phyloP scores from a whole-genome alignment of 2,797 vertebrate species.

The Sebastes iracundus region DNA sequence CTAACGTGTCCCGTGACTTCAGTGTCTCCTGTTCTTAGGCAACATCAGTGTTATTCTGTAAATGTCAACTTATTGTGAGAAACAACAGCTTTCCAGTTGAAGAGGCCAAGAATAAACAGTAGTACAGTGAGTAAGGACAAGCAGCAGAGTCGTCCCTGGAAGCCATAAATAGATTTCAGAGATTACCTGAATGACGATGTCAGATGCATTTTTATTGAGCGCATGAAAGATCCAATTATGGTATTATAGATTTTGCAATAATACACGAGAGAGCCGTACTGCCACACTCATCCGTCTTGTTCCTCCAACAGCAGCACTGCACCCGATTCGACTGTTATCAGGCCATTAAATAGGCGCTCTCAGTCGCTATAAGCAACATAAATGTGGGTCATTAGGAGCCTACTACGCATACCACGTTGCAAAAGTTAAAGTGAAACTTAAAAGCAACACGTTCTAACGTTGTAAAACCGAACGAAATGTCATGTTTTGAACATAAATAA shows the following conservation, averaged over 20 bases:
- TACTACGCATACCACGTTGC: no score
- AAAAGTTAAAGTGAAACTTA: no score
- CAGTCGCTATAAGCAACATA: no score
- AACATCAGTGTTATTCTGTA: slow-evolving; percentile 22
- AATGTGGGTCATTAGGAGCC: no score
- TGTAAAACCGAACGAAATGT: no score
- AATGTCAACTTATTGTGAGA: slow-evolving; percentile 33
- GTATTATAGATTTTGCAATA: slow-evolving; percentile 54
- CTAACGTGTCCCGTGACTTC: slow-evolving; percentile 31
- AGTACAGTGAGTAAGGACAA: not conserved
- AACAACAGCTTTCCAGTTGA: slow-evolving; percentile 51
- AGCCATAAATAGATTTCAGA: slow-evolving; percentile 28
- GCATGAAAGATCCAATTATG: not conserved
- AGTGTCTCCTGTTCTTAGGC: slow-evolving; percentile 10
- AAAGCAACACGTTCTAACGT: no score
- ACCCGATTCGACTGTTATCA: no score
- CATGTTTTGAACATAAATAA: no score
- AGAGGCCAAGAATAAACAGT: not conserved
- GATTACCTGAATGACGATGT: slow-evolving; percentile 7
- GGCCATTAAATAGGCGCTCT: no score
- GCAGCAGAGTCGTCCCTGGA: slow-evolving; percentile 1
- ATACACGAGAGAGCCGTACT: slow-evolving; percentile 13
- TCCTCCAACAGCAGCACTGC: not conserved
- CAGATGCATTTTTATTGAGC: not conserved
- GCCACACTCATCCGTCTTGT: slow-evolving; percentile 8